Conservation (phyloP, 2,888 invertebrate genomes). For the Macrophya alboannulata region DNA sequence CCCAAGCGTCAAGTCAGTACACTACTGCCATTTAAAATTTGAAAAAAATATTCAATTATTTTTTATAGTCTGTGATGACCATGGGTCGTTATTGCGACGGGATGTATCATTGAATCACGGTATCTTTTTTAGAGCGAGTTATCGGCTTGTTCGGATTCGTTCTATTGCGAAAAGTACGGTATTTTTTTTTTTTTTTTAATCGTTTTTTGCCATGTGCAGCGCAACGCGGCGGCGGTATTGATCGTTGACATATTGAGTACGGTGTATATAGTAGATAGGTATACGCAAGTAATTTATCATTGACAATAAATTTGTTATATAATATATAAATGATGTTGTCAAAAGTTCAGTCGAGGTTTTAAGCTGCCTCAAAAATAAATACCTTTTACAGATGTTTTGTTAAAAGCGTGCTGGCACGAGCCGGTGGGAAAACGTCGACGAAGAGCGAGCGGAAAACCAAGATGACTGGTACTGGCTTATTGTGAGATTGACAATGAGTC, state of each 20-base stretch:
- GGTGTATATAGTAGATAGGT: background rate
- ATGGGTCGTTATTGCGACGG: no score
- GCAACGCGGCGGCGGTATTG: slow-evolving; percentile 2
- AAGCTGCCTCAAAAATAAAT: background rate
- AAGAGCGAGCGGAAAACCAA: slow-evolving; percentile 17
- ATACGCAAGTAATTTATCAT: background rate
- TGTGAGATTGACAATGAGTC: slow-evolving; percentile 14
- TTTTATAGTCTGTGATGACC: background rate
- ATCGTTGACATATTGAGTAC: slow-evolving; percentile 35
- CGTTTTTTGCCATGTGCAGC: background rate
- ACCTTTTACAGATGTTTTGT: slow-evolving; percentile 23
- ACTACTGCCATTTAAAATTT: background rate
- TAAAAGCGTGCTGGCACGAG: background rate
- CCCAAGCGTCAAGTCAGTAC: slow-evolving; percentile 58
- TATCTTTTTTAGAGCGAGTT: background rate
- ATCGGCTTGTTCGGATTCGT: no score
- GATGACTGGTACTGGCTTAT: background rate
- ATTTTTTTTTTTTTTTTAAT: background rate
- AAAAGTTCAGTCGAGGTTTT: background rate
- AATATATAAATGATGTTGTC: background rate
- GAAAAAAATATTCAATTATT: background rate
- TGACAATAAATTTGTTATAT: background rate
- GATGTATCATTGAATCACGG: background rate
- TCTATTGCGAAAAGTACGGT: background rate
- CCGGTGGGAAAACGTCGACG: slow-evolving; percentile 35